Percentiles rank a stretch among this genome's conserved stretches.
Conservation (phyloP, 2,113 vertebrate genomes). For the Callospermophilus lateralis region DNA sequence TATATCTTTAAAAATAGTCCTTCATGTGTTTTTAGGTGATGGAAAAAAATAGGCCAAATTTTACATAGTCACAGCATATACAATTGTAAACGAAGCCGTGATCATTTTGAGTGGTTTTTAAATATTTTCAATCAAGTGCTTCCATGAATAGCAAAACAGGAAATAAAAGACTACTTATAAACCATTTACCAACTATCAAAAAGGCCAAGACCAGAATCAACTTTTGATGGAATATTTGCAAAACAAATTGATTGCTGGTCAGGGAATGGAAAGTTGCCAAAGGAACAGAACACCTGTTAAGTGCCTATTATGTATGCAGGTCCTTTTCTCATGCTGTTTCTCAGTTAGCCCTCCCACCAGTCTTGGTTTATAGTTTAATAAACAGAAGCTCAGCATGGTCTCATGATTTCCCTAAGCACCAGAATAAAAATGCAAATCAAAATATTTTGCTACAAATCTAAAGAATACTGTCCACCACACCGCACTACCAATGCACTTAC, state of each 20-base stretch:
- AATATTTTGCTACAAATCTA: background rate
- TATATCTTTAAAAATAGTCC: conserved; percentile 61
- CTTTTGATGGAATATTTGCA: background rate
- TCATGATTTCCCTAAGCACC: background rate
- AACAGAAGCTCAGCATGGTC: background rate
- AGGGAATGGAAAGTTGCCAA: background rate
- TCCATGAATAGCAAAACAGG: conserved; percentile 51
- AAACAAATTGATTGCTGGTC: background rate
- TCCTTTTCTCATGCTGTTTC: background rate
- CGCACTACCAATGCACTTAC: background rate
- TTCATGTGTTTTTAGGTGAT: conserved; percentile 34
- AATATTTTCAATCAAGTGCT: conserved; percentile 59
- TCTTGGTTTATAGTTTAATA: background rate
- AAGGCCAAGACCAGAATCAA: conserved; percentile 22
- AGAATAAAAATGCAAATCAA: background rate
- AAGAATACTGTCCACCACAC: background rate
- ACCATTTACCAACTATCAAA: background rate
- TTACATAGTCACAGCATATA: conserved; percentile 54
- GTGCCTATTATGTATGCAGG: too few species aligned
- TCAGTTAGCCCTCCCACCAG: background rate
- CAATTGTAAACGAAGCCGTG: background rate
- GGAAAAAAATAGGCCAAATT: conserved; percentile 66
- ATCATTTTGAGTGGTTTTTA: conserved; percentile 48
- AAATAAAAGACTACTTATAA: background rate
- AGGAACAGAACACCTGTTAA: background rate